Evolutionary conservation across 2,888 invertebrate species (phyloP).

Genomic region (Lapara coniferarum): DNA sequence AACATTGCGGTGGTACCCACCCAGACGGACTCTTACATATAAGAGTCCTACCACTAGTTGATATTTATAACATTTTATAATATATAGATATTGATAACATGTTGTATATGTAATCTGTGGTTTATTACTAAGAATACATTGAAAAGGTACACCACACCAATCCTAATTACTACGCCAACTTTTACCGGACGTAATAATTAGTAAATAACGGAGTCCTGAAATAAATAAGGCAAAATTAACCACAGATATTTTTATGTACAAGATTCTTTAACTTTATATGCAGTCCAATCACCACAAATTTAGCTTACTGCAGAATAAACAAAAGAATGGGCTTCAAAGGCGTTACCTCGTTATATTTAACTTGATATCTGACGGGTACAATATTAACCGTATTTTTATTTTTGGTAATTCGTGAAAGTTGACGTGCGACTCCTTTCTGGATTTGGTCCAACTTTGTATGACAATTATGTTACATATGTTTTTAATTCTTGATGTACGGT

Average conservation of each 20-base stretch:
- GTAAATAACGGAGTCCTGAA: not conserved
- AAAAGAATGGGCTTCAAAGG: not conserved
- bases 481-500: not conserved
- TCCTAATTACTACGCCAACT: not conserved
- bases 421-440: not conserved
- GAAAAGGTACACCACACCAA: not conserved
- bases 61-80: too few relatives aligned
- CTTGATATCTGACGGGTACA: slow-evolving; percentile 1
- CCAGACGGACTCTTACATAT: too few relatives aligned
- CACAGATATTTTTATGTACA: not conserved
- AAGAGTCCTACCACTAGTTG: too few relatives aligned
- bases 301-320: not conserved
- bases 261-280: not conserved
- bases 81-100: too few relatives aligned
- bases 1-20: too few relatives aligned
- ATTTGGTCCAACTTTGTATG: slow-evolving; percentile 7
- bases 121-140: too few relatives aligned
- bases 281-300: not conserved
- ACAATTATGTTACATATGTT: slow-evolving; percentile 19
- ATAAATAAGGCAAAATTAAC: not conserved
- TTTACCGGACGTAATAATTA: not conserved
- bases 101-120: too few relatives aligned
- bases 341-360: slow-evolving; percentile 6
- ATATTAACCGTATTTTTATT: slow-evolving; percentile 14
- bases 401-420: slow-evolving; percentile 5